Conservation (phyloP, 2,888 invertebrate species). For the Caradrina clavipalpis region DNA sequence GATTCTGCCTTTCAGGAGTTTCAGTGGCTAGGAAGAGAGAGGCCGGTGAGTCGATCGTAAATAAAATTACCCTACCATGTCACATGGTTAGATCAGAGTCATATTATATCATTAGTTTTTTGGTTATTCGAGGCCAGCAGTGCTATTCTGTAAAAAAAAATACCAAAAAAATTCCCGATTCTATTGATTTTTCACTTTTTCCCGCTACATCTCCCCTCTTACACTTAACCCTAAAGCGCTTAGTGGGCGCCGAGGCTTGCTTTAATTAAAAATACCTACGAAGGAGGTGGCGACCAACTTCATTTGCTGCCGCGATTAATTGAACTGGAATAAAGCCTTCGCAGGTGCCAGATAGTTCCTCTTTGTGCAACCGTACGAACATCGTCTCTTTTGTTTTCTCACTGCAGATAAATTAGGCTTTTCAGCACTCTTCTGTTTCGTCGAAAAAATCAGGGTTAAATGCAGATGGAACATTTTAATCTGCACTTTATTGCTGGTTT, state of each 20-base stretch:
- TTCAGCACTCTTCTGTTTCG: conserved; percentile 21
- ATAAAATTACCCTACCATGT: no score
- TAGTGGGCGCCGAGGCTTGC: conserved; percentile 67
- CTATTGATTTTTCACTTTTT: not conserved
- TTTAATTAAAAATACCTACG: conserved; percentile 85
- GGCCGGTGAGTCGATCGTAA: no score
- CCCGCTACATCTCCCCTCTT: conserved; percentile 43
- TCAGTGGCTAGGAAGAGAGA: no score
- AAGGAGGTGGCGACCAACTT: conserved; percentile 75
- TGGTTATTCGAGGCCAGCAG: no score
- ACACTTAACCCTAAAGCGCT: conserved; percentile 57
- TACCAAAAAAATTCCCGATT: not conserved
- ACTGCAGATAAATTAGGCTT: conserved; percentile 54
- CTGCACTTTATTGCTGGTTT: conserved; percentile 3
- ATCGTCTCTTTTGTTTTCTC: conserved; percentile 53
- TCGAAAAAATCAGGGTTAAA: conserved; percentile 8
- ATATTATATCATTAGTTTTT: no score
- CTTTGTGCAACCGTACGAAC: conserved; percentile 48
- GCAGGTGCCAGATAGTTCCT: conserved; percentile 65
- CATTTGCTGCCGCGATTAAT: conserved; percentile 78
- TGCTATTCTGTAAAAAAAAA: no score
- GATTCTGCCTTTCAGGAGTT: no score
- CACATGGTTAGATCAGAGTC: no score
- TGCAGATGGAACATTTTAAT: conserved; percentile 33
- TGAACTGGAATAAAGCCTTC: conserved; percentile 76